These are phyloP conservation scores for Thalassarche chlororhynchos DNA, from an alignment of 2,113 vertebrate species.

Conservation along the genomic window DNA sequence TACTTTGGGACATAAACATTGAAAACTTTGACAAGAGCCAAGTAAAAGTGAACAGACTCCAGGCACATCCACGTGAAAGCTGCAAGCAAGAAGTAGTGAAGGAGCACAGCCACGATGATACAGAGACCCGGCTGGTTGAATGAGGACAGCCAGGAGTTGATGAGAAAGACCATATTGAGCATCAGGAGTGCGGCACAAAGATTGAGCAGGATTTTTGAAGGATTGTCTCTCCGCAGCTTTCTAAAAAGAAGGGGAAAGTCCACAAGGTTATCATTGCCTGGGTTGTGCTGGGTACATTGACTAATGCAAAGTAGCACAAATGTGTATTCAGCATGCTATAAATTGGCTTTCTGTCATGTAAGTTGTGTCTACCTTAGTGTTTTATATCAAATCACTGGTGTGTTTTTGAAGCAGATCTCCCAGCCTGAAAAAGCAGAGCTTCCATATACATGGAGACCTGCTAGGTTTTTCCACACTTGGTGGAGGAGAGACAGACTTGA, in stretches of 20 bases:
- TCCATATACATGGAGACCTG: background rate
- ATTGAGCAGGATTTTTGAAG: conserved; percentile 91
- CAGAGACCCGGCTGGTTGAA: conserved; percentile 79
- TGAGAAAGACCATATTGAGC: conserved; percentile 83
- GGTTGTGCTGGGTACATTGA: background rate
- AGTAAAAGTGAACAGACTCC: conserved; percentile 89
- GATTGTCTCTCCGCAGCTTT: conserved; percentile 82
- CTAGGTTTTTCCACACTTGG: background rate
- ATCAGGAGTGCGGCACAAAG: conserved; percentile 82
- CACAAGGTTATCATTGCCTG: background rate
- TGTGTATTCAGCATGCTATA: background rate
- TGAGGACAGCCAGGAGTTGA: conserved; percentile 82
- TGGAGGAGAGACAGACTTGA: background rate
- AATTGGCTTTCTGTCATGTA: background rate
- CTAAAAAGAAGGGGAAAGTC: conserved; percentile 57
- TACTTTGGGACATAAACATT: conserved; percentile 86
- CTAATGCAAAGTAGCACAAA: background rate
- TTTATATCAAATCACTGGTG: background rate
- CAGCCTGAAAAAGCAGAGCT: background rate
- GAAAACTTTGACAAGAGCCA: conserved; percentile 90
- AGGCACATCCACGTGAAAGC: conserved; percentile 92
- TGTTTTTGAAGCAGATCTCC: background rate
- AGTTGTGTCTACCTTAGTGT: background rate
- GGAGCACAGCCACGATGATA: conserved; percentile 67
- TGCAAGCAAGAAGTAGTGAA: conserved; percentile 88